These are phyloP conservation scores for Canis aureus DNA, from an alignment of 2,113 vertebrate species.

Conservation along the genomic window DNA sequence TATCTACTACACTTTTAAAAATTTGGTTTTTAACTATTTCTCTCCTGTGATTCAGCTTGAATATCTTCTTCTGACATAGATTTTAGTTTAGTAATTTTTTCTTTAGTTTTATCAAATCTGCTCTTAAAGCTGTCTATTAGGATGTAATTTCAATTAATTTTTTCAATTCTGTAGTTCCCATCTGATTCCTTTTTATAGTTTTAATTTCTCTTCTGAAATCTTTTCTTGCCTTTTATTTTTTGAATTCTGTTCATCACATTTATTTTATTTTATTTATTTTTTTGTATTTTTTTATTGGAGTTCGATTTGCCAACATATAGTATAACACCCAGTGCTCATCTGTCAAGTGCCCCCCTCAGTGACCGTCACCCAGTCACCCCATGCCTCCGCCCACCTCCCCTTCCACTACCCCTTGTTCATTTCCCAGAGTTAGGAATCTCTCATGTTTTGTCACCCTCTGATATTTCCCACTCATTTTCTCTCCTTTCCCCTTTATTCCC, in stretches of 20 bases:
- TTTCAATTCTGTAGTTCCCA: neutral
- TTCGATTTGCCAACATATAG: too few species aligned
- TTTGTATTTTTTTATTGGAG: too few species aligned
- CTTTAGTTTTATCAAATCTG: neutral
- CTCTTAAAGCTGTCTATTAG: neutral
- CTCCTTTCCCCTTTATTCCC: too few species aligned
- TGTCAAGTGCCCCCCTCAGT: too few species aligned
- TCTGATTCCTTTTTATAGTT: neutral
- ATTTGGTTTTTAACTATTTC: neutral
- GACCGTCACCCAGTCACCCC: too few species aligned
- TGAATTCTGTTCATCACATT: neutral
- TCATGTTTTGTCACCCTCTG: too few species aligned
- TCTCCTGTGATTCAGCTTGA: neutral
- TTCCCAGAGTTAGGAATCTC: too few species aligned
- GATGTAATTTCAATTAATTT: neutral
- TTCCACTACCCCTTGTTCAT: too few species aligned
- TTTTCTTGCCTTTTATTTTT: neutral
- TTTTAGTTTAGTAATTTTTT: neutral
- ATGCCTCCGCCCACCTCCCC: too few species aligned
- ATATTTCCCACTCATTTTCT: too few species aligned
- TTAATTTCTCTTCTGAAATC: neutral
- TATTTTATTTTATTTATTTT: too few species aligned
- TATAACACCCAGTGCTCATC: too few species aligned
- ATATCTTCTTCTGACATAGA: neutral
- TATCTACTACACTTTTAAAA: neutral